Evolutionary conservation across 2,797 vertebrate genomes (phyloP).

Genomic region (Lindbergichthys nudifrons): DNA sequence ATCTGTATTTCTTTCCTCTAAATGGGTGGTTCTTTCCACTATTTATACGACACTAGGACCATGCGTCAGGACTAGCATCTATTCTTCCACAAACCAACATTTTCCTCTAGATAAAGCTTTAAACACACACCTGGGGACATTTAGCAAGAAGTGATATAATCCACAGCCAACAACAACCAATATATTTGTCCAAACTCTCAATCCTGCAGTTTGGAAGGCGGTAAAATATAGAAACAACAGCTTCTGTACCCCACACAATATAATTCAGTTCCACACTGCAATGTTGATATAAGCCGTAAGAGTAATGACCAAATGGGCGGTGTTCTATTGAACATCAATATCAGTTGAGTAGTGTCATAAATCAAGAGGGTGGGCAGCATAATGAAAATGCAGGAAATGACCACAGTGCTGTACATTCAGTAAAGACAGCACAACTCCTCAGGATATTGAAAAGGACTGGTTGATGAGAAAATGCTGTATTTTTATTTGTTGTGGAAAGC

Average conservation of each 20-base stretch:
- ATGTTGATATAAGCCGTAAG: slow-evolving; percentile 44
- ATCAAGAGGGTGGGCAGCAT: slow-evolving; percentile 45
- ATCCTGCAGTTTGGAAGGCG: slow-evolving; percentile 12
- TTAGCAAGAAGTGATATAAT: slow-evolving; percentile 9
- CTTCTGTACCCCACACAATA: slow-evolving; percentile 37
- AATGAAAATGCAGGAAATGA: slow-evolving; percentile 45
- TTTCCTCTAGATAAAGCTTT: slow-evolving; percentile 1
- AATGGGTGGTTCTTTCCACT: not conserved
- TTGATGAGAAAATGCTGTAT: not conserved
- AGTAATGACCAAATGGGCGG: slow-evolving; percentile 50
- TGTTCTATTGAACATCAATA: slow-evolving; percentile 62
- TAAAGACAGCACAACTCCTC: slow-evolving; percentile 18
- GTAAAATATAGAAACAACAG: slow-evolving; percentile 33
- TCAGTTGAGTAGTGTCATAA: slow-evolving; percentile 37
- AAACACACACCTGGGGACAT: slow-evolving; percentile 20
- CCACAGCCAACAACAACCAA: not conserved
- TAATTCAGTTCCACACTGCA: slow-evolving; percentile 39
- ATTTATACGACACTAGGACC: not conserved
- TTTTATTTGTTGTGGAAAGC: slow-evolving; percentile 9
- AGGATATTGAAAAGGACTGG: slow-evolving; percentile 5
- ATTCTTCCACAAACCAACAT: not conserved
- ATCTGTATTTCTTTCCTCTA: not conserved
- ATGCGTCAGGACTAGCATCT: not conserved
- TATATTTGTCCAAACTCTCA: slow-evolving; percentile 24
- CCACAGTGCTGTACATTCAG: slow-evolving; percentile 1